Evolutionary conservation across 2,888 invertebrate species (phyloP).

Genomic region (Polymixis lichenea): DNA sequence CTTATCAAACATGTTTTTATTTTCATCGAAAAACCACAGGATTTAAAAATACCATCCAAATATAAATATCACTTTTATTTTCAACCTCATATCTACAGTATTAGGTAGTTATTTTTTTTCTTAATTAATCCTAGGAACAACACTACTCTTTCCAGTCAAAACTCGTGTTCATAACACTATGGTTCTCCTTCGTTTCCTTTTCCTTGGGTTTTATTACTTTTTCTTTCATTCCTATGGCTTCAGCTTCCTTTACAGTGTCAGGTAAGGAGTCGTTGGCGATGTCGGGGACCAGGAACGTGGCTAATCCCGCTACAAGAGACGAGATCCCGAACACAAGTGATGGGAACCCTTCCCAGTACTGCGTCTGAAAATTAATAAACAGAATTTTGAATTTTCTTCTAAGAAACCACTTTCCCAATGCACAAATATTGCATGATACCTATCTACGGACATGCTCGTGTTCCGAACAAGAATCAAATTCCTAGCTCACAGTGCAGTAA

Average conservation of each 20-base stretch:
- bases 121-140: neutral
- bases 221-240: conserved; percentile 74
- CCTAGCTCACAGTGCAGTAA: too few species aligned
- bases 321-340: conserved; percentile 78
- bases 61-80: neutral
- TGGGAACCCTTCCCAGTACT: conserved; percentile 83
- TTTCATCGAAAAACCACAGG: neutral
- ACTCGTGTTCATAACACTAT: conserved; percentile 39
- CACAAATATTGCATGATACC: too few species aligned
- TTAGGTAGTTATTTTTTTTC: neutral
- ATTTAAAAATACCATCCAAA: neutral
- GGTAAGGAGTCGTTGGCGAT: conserved; percentile 79
- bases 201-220: conserved; percentile 27
- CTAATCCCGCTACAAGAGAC: conserved; percentile 77
- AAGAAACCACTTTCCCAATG: too few species aligned
- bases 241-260: conserved; percentile 82
- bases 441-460: too few species aligned
- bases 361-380: conserved; percentile 68
- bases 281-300: conserved; percentile 81
- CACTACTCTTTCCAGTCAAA: conserved; percentile 57
- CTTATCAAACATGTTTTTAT: neutral
- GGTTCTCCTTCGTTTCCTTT: conserved; percentile 25
- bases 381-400: neutral
- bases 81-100: neutral
- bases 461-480: too few species aligned